phyloP scores from a whole-genome alignment of 2,113 vertebrate species.

The Craseonycteris thonglongyai region DNA sequence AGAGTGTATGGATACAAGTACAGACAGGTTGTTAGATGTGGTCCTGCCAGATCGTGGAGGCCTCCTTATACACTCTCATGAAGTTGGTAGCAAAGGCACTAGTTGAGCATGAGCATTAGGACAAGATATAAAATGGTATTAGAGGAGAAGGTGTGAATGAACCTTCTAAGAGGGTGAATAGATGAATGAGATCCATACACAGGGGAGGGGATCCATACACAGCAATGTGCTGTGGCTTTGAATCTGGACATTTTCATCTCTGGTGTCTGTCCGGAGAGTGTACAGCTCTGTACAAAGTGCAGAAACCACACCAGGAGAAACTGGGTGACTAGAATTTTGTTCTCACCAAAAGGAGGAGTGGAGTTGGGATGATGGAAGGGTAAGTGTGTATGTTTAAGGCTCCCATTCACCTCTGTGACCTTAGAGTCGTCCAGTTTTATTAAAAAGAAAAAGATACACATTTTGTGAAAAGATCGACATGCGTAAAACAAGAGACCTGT shows the following conservation, averaged over 20 bases:
- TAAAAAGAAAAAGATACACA: not conserved
- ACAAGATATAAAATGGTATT: not conserved
- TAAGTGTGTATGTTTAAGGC: not conserved
- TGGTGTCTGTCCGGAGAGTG: not conserved
- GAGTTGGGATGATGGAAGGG: not conserved
- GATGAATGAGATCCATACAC: not conserved
- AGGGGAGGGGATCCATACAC: rapidly evolving
- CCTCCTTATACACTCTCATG: not conserved
- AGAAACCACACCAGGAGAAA: not conserved
- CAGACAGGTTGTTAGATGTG: not conserved
- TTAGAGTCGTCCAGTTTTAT: not conserved
- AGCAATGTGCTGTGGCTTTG: not conserved
- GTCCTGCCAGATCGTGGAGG: too few relatives aligned
- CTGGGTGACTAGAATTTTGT: not conserved
- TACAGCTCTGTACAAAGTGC: not conserved
- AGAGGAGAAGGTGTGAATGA: not conserved
- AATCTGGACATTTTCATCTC: not conserved
- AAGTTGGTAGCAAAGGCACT: not conserved
- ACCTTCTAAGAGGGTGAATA: not conserved
- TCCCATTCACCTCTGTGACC: not conserved
- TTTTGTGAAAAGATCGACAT: not conserved
- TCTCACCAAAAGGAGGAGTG: not conserved
- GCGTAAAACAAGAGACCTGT: not conserved
- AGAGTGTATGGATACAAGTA: not conserved
- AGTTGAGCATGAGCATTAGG: not conserved